Percentiles rank a stretch among this genome's conserved stretches.
These are phyloP conservation scores for Elysia crispata DNA, from an alignment of 2,888 invertebrate genomes.

Conservation along the genomic window DNA sequence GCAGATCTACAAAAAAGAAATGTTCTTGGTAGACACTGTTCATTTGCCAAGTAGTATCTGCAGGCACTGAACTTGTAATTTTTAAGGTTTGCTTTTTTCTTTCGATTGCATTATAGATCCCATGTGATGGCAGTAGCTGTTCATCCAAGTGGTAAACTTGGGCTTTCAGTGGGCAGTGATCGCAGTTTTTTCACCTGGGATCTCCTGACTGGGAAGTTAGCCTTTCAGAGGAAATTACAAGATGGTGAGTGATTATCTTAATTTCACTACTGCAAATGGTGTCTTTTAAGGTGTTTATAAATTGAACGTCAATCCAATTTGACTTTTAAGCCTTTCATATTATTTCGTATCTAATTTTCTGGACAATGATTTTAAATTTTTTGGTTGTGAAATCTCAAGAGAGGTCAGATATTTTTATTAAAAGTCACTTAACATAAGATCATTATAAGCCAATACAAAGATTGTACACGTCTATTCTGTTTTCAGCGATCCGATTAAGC, in stretches of 20 bases:
- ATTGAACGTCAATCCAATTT: neutral
- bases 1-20: no score
- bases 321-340: neutral
- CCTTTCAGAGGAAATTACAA: constrained; percentile 91
- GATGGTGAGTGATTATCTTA: constrained; percentile 78
- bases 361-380: neutral
- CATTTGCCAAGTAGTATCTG: no score
- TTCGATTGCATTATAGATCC: constrained; percentile 5
- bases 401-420: no score
- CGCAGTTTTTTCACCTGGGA: constrained; percentile 92
- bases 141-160: constrained; percentile 93
- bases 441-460: no score
- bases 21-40: no score
- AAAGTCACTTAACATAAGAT: no score
- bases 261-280: neutral
- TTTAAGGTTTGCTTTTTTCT: constrained; percentile 6
- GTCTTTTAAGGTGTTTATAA: no score
- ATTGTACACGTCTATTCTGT: no score
- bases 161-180: constrained; percentile 91
- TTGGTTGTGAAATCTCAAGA: neutral
- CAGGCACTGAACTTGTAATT: no score
- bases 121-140: constrained; percentile 81
- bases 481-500: no score
- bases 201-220: constrained; percentile 91
- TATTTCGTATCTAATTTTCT: neutral